Percentiles rank a stretch among this genome's conserved stretches.
Conservation (phyloP, 1,140 invertebrate species). For the Bombus affinis region DNA sequence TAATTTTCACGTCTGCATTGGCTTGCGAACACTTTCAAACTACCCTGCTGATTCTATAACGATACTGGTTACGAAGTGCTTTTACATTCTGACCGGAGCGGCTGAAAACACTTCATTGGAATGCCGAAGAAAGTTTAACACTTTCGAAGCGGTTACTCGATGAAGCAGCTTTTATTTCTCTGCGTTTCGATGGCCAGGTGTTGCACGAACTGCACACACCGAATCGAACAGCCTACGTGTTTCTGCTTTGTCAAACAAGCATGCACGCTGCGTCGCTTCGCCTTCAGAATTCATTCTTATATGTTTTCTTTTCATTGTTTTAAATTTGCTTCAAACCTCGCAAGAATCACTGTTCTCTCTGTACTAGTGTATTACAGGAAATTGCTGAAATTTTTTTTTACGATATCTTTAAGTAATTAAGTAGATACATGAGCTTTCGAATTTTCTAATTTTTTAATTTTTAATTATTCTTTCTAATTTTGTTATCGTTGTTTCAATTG, state of each 20-base stretch:
- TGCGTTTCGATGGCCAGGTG: constrained; percentile 6
- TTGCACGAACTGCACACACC: background rate
- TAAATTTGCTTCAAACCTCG: background rate
- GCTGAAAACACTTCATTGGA: constrained; percentile 33
- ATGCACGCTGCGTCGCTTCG: background rate
- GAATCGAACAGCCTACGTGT: background rate
- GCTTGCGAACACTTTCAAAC: background rate
- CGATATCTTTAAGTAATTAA: background rate
- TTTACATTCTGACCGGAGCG: constrained; percentile 42
- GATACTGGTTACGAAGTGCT: background rate
- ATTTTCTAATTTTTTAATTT: background rate
- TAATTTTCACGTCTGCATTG: constrained; percentile 49
- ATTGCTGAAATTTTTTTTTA: background rate
- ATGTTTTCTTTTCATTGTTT: background rate
- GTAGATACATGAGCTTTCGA: background rate
- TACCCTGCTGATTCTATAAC: constrained; percentile 13
- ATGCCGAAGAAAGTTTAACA: constrained; percentile 49
- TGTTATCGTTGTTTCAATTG: background rate
- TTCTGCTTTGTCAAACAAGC: constrained; percentile 22
- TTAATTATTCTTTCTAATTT: background rate
- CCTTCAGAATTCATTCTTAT: background rate
- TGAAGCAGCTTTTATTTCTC: background rate
- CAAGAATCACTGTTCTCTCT: background rate
- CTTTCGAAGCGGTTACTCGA: constrained; percentile 15
- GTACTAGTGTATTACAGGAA: too few species aligned